These are phyloP conservation scores for Emberiza fucata DNA, from an alignment of 2,113 vertebrate species.

Conservation along the genomic window DNA sequence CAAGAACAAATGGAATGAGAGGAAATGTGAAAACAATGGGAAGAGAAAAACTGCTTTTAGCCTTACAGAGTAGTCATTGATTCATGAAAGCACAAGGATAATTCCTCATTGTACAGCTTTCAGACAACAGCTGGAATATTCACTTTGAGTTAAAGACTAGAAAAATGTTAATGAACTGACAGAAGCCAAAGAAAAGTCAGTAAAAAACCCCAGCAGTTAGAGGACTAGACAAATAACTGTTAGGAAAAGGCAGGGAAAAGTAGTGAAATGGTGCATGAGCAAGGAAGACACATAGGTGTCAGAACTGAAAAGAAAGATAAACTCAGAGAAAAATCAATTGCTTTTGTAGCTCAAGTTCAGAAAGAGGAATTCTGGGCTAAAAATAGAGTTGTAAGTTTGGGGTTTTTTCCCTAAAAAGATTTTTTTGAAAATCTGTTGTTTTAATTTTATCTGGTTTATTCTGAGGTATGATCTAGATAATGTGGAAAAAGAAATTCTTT, in stretches of 20 bases:
- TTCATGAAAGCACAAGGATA: constrained; percentile 9
- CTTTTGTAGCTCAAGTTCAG: neutral
- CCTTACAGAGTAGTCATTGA: constrained; percentile 30
- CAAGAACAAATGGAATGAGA: neutral
- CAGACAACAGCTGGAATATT: constrained; percentile 30
- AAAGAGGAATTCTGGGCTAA: neutral
- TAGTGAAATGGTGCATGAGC: neutral
- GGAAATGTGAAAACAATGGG: neutral
- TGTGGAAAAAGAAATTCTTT: neutral
- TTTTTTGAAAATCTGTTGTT: neutral
- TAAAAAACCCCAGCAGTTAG: neutral
- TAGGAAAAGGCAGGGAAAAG: neutral
- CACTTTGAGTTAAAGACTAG: constrained; percentile 27
- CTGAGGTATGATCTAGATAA: neutral
- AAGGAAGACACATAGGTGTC: neutral
- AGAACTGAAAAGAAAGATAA: neutral
- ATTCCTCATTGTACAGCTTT: constrained; percentile 33
- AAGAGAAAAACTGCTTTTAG: constrained; percentile 16
- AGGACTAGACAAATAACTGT: neutral
- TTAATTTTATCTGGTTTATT: neutral
- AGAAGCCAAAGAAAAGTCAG: neutral
- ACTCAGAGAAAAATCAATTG: neutral
- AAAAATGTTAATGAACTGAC: constrained; percentile 16
- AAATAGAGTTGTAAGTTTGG: neutral
- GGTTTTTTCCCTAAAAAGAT: accelerated